Evolutionary conservation across 2,888 invertebrate species (phyloP), one percentile per base, ranked within the genome.

Genomic region (Drosophila greeni): DNA sequence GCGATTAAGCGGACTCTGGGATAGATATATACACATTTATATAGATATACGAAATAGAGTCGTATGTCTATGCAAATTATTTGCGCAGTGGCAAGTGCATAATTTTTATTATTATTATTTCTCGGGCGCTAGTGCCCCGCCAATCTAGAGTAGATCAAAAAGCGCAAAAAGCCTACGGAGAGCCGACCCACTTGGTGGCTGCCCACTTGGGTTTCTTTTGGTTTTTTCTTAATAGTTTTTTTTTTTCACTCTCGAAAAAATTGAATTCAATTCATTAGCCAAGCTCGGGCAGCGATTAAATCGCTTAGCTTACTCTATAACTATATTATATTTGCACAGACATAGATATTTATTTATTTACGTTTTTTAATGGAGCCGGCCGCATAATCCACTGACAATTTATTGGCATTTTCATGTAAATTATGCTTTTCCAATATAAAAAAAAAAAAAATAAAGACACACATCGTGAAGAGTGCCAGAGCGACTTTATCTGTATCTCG

Each of bases 231-330:
- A n/a, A 24, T 24, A n/a, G 12, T 45, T 29, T 43, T 3, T 29
- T 45, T 45, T 29, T 47, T 5, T 26, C 31, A 8, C 31, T 14
- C 9, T 24, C 67, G 69, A 72, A 70, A 67, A 69, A 73, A 74
- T 76, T 69, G 75, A 80, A 76, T 80, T 76, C 77, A 76, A 81
- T 82, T 82, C 81, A 82, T 81, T 81, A 82, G 74, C 75, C 78
- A 74, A 60, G 74, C 80, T 69, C 72, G 70, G 72, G 68, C 54
- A 66, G 67, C 75, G 81, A 81, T 81, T 80, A 76, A 72, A 81
- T 81, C 80, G 76, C 62, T 52, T 69, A 55, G 61, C 70, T 72
- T 72, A 42, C 57, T 33, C 68, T 69, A 72, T 73, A 71, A 76
- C 70, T 74, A 56, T 74, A 71, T 61, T 74, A 56, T 66, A 56